phyloP scores from a whole-genome alignment of 2,113 vertebrate genomes.

The Megalops atlanticus region DNA sequence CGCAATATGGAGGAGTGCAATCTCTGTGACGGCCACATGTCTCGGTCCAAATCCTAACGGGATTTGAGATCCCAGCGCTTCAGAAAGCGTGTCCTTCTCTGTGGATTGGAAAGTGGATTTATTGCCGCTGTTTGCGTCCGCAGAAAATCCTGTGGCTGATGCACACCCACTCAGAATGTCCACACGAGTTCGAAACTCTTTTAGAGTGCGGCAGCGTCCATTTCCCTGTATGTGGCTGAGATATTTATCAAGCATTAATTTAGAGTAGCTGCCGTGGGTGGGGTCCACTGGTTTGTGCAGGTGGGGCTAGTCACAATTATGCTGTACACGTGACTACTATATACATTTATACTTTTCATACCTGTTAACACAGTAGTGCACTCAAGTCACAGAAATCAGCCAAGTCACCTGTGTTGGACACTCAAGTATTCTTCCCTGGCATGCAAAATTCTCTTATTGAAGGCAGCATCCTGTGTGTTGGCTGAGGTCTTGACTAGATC shows the following conservation, averaged over 20 bases:
- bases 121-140: conserved; percentile 30
- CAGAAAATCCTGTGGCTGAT: conserved; percentile 24
- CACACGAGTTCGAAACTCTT: not conserved
- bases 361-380: not conserved
- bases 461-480: not conserved
- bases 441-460: not conserved
- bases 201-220: no score
- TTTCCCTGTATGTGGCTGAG: no score
- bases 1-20: conserved; percentile 55
- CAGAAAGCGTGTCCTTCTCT: conserved; percentile 47
- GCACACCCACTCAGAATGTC: not conserved
- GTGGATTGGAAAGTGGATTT: conserved; percentile 26
- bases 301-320: not conserved
- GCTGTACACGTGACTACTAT: not conserved
- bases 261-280: not conserved
- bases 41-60: conserved; percentile 47
- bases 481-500: not conserved
- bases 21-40: conserved; percentile 37
- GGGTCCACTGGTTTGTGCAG: not conserved
- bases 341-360: not conserved
- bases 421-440: not conserved
- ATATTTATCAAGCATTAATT: no score
- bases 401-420: not conserved
- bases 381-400: not conserved
- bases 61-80: conserved; percentile 48